Conservation (phyloP, 1,140 invertebrate genomes). For the Amyelois transitella region DNA sequence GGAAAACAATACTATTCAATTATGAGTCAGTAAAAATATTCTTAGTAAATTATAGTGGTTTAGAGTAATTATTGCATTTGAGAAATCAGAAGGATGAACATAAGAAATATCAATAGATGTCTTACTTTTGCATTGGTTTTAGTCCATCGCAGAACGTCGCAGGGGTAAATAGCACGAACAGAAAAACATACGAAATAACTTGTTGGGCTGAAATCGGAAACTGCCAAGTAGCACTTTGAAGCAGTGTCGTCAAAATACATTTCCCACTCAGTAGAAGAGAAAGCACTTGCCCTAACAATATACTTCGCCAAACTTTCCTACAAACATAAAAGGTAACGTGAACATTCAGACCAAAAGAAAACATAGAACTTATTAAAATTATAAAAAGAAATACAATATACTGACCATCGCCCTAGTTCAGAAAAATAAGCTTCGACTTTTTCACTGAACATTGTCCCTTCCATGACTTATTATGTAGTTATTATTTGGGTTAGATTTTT, state of each 20-base stretch:
- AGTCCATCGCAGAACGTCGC: conserved; percentile 82
- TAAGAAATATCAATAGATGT: no score
- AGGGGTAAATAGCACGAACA: conserved; percentile 85
- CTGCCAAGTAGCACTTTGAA: conserved; percentile 81
- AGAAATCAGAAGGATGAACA: no score
- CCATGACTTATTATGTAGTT: conserved; percentile 24
- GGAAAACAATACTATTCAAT: no score
- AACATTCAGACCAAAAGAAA: conserved; percentile 8
- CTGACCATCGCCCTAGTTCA: conserved; percentile 80
- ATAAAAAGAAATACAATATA: conserved; percentile 33
- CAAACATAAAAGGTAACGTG: conserved; percentile 16
- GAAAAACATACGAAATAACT: conserved; percentile 85
- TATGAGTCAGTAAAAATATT: no score
- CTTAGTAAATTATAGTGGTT: no score
- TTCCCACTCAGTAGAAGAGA: conserved; percentile 84
- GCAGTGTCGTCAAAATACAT: conserved; percentile 83
- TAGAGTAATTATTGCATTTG: no score
- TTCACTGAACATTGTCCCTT: conserved; percentile 74
- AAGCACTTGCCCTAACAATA: conserved; percentile 85
- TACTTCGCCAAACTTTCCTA: conserved; percentile 84
- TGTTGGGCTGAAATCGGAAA: conserved; percentile 86
- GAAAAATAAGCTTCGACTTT: conserved; percentile 80
- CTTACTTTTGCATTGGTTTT: conserved; percentile 80
- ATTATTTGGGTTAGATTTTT: background rate
- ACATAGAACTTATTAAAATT: conserved; percentile 23